These are phyloP conservation scores for Trichomycterus rosablanca DNA, from an alignment of 2,113 vertebrate genomes.

Conservation along the genomic window DNA sequence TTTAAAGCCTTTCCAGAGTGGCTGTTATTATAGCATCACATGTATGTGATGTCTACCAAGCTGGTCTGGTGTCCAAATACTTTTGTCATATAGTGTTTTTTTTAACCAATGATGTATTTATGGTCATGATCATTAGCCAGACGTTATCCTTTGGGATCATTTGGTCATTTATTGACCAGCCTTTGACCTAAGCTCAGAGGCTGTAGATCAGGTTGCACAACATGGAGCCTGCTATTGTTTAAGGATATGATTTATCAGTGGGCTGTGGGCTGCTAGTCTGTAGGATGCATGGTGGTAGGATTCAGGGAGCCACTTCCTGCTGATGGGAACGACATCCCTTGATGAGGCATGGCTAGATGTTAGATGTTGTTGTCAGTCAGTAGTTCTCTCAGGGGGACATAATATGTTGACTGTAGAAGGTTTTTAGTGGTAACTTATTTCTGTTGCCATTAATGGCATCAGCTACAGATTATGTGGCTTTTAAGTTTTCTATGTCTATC, in stretches of 20 bases:
- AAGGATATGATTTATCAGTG: constrained; percentile 53
- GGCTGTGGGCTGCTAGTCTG: constrained; percentile 37
- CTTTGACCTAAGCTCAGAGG: not conserved
- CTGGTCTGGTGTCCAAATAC: too few relatives aligned
- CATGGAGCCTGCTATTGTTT: constrained; percentile 36
- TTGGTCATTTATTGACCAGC: not conserved
- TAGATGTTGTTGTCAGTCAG: constrained; percentile 22
- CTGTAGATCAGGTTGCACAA: constrained; percentile 10
- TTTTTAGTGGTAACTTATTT: constrained; percentile 1
- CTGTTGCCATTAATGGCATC: too few relatives aligned
- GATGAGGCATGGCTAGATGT: constrained; percentile 9
- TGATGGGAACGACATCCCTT: constrained; percentile 49
- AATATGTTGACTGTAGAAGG: constrained; percentile 4
- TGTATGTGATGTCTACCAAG: too few relatives aligned
- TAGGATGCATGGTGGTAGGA: constrained; percentile 33
- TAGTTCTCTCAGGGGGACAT: constrained; percentile 4
- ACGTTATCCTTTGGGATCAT: too few relatives aligned
- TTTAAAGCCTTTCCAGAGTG: too few relatives aligned
- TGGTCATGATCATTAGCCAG: too few relatives aligned
- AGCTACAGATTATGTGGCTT: too few relatives aligned
- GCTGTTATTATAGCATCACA: too few relatives aligned
- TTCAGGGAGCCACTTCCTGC: constrained; percentile 56
- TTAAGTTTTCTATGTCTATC: too few relatives aligned
- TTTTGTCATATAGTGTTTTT: too few relatives aligned
- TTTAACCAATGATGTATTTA: too few relatives aligned